Percentiles rank a stretch among this genome's conserved stretches.
Conservation (phyloP, 2,113 vertebrate species). For the Pterophyllum scalare region DNA sequence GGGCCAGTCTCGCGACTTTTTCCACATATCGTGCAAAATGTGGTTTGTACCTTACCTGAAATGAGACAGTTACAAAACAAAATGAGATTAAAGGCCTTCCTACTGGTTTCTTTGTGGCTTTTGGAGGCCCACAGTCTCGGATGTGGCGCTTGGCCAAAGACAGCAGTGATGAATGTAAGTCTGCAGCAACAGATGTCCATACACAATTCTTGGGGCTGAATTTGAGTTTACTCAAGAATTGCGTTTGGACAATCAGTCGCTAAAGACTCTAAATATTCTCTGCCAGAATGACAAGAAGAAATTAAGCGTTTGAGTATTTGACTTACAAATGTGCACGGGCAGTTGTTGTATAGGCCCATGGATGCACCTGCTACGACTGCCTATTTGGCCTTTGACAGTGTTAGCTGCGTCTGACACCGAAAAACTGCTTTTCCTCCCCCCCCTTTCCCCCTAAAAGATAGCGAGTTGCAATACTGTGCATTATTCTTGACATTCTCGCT, state of each 20-base stretch:
- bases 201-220: slow-evolving; percentile 98
- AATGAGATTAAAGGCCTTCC: slow-evolving; percentile 16
- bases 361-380: slow-evolving; percentile 69
- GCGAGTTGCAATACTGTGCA: slow-evolving; percentile 56
- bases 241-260: slow-evolving; percentile 99
- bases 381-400: slow-evolving; percentile 54
- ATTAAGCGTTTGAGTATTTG: slow-evolving; percentile 23
- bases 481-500: slow-evolving; percentile 55
- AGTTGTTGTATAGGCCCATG: slow-evolving; percentile 38
- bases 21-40: slow-evolving; percentile 33
- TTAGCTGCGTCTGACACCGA: slow-evolving; percentile 40
- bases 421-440: neutral
- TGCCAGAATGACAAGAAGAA: slow-evolving; percentile 22
- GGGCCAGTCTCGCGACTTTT: slow-evolving; percentile 16
- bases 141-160: slow-evolving; percentile 59
- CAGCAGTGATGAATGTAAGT: slow-evolving; percentile 80
- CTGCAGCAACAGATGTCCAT: slow-evolving; percentile 99
- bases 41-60: slow-evolving; percentile 62
- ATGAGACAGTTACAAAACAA: slow-evolving; percentile 51
- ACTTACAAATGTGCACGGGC: slow-evolving; percentile 13
- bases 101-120: slow-evolving; percentile 22
- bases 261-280: slow-evolving; percentile 79
- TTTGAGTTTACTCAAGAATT: slow-evolving; percentile 98
- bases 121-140: slow-evolving; percentile 48
- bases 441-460: neutral